Evolutionary conservation across 2,797 vertebrate genomes (phyloP).

Genomic region (Girardinus metallicus): DNA sequence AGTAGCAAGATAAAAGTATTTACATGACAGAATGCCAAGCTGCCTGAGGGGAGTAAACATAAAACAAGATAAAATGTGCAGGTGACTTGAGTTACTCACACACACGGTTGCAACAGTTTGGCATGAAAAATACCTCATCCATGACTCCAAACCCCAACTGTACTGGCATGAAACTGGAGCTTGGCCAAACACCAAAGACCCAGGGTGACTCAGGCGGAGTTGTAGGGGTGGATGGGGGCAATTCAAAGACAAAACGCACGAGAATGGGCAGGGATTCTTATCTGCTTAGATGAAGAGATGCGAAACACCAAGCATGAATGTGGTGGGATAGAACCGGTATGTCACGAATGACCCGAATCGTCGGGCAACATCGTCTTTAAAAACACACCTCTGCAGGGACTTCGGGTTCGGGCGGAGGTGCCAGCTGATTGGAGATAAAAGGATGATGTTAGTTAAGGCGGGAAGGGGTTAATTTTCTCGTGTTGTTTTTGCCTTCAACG

Average conservation of each 20-base stretch:
- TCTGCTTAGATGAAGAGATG: conserved; percentile 30
- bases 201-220: conserved; percentile 14
- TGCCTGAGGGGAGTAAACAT: conserved; percentile 49
- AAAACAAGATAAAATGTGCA: conserved; percentile 41
- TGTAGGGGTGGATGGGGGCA: background rate
- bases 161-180: conserved; percentile 41
- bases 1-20: conserved; percentile 57
- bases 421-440: conserved; percentile 92
- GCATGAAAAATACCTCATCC: conserved; percentile 63
- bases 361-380: conserved; percentile 43
- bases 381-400: conserved; percentile 92
- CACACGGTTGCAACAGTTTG: conserved; percentile 66
- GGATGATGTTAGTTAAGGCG: conserved; percentile 74
- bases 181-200: conserved; percentile 37
- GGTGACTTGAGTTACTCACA: conserved; percentile 71
- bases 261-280: conserved; percentile 23
- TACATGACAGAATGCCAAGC: conserved; percentile 58
- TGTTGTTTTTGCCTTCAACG: conserved; percentile 26
- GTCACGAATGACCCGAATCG: conserved; percentile 66
- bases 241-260: conserved; percentile 9
- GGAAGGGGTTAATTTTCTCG: conserved; percentile 46
- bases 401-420: conserved; percentile 89
- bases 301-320: conserved; percentile 28
- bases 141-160: conserved; percentile 27
- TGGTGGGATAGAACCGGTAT: conserved; percentile 27